Percentiles rank a stretch among this genome's conserved stretches.
Evolutionary conservation across 2,797 vertebrate species (phyloP).

Genomic region (Sarcophilus harrisii): DNA sequence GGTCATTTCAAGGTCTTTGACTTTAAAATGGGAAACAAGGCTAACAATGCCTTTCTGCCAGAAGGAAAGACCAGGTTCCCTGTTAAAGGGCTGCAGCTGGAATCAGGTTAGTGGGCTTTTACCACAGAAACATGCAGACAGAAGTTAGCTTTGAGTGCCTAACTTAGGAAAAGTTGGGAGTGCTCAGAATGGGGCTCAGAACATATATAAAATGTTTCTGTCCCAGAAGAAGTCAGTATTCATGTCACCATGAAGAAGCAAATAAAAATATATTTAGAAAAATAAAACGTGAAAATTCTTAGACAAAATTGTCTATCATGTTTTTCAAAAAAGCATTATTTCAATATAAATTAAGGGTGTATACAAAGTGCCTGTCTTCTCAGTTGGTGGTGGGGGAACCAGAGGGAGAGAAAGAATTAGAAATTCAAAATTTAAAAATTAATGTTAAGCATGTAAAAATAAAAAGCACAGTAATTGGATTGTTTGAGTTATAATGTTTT

Average conservation of each 20-base stretch:
- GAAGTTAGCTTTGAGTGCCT: neutral
- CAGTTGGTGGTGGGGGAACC: neutral
- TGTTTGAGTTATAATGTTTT: neutral
- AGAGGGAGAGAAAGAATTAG: neutral
- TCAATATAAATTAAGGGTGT: neutral
- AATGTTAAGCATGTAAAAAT: neutral
- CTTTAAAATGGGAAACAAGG: neutral
- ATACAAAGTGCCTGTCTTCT: neutral
- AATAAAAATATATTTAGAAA: neutral
- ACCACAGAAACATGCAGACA: neutral
- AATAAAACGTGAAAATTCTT: neutral
- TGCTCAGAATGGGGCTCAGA: neutral
- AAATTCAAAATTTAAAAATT: neutral
- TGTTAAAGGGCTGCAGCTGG: neutral
- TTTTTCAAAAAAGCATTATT: neutral
- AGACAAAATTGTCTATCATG: neutral
- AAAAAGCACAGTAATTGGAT: neutral
- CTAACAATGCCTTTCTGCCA: neutral
- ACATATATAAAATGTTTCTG: neutral
- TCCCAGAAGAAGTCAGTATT: neutral
- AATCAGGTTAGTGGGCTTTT: neutral
- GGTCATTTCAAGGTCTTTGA: neutral
- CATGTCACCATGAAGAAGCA: neutral
- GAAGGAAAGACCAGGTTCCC: neutral
- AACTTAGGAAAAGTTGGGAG: neutral